A percentile compares a stretch with the other conserved stretches of the same genome.
Conservation (phyloP, 1,140 invertebrate genomes). For the Macrotrachela quadricornifera region DNA sequence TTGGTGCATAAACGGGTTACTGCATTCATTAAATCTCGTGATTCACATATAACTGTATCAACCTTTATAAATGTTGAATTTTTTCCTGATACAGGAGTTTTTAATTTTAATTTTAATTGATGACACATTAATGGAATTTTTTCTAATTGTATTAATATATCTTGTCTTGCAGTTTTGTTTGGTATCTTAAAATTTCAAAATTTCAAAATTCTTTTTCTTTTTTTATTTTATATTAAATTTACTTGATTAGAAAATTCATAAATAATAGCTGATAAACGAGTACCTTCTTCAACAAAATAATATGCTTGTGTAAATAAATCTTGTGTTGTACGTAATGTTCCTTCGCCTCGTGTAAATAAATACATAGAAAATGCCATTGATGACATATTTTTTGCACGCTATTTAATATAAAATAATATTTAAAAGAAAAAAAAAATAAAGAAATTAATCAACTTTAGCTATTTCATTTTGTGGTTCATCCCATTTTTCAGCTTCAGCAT, state of each 20-base stretch:
- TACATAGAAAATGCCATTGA: conserved; percentile 95
- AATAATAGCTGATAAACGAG: conserved; percentile 7
- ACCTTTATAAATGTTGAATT: conserved; percentile 4
- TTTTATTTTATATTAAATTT: no score
- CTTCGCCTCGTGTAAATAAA: conserved; percentile 95
- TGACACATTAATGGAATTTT: conserved; percentile 2
- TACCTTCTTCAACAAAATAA: conserved; percentile 93
- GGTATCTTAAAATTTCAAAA: not conserved
- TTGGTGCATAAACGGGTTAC: conserved; percentile 1
- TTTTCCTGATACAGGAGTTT: not conserved
- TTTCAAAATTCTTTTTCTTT: no score
- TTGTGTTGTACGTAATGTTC: conserved; percentile 86
- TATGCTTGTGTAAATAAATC: conserved; percentile 98
- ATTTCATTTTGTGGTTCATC: conserved; percentile 84
- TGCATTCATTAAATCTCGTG: conserved; percentile 6
- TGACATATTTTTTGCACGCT: conserved; percentile 87
- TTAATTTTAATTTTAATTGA: conserved; percentile 4
- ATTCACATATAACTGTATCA: conserved; percentile 1
- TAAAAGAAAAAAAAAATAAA: no score
- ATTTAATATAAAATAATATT: no score
- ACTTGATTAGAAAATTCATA: conserved; percentile 2
- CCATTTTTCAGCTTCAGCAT: conserved; percentile 88
- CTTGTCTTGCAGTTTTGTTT: not conserved
- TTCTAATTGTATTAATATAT: not conserved
- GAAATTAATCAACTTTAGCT: conserved; percentile 45